Evolutionary conservation across 1,140 invertebrate species (phyloP).

Genomic region (Diorhabda sublineata): DNA sequence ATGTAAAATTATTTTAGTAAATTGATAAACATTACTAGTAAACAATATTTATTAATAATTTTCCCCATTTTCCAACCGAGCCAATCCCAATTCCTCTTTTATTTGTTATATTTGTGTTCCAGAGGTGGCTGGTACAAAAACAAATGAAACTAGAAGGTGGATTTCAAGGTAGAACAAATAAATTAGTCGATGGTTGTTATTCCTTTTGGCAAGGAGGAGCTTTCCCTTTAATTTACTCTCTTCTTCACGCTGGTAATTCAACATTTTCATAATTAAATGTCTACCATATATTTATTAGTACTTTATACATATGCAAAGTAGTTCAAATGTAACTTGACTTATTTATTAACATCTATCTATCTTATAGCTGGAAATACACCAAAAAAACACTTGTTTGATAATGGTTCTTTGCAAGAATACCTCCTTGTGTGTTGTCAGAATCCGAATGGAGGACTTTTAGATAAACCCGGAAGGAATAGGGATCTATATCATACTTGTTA

Average conservation of each 20-base stretch:
- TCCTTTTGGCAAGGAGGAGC: conserved; percentile 97
- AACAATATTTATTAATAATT: neutral
- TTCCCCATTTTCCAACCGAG: neutral
- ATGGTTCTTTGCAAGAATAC: conserved; percentile 90
- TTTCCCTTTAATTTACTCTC: conserved; percentile 62
- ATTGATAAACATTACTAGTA: neutral
- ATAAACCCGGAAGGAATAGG: conserved; percentile 88
- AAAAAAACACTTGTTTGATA: conserved; percentile 70
- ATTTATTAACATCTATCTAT: neutral
- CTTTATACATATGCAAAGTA: too few relatives aligned
- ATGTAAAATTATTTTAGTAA: neutral
- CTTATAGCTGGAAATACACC: conserved; percentile 23
- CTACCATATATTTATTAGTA: neutral
- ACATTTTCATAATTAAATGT: neutral
- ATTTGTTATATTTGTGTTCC: conserved; percentile 28
- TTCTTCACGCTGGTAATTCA: conserved; percentile 31
- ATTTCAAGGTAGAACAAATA: conserved; percentile 95
- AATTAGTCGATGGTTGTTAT: conserved; percentile 97
- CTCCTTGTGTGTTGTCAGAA: conserved; percentile 90
- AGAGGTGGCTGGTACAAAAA: conserved; percentile 81
- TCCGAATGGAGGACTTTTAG: conserved; percentile 83
- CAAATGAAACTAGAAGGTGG: conserved; percentile 91
- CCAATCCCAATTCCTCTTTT: neutral
- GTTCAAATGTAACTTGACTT: too few relatives aligned
- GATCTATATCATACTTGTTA: conserved; percentile 98